Percentiles rank a stretch among this genome's conserved stretches.
Evolutionary conservation across 2,113 vertebrate species (phyloP).

Genomic region (Bucco capensis): DNA sequence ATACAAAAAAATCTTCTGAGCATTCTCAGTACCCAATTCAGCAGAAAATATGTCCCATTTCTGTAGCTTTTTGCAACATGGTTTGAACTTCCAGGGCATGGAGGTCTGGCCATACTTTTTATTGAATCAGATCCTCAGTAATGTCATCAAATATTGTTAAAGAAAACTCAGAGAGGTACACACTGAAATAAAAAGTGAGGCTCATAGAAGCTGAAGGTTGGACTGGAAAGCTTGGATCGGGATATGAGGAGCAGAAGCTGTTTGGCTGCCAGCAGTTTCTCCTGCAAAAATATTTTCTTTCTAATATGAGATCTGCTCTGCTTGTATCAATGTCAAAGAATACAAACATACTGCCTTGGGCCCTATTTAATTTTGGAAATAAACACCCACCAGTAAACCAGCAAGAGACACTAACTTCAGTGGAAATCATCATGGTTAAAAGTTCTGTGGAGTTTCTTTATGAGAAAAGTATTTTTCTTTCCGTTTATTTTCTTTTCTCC

Average conservation of each 20-base stretch:
- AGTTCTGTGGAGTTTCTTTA: background rate
- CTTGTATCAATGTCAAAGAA: conserved; percentile 28
- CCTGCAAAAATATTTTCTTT: conserved; percentile 51
- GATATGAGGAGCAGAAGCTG: conserved; percentile 12
- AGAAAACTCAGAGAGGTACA: conserved; percentile 43
- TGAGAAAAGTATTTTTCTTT: background rate
- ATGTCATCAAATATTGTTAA: conserved; percentile 70
- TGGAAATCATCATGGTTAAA: background rate
- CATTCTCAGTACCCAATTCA: conserved; percentile 60
- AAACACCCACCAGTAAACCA: background rate
- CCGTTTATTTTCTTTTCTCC: background rate
- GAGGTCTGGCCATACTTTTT: conserved; percentile 65
- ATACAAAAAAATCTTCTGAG: conserved; percentile 69
- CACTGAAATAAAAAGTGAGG: conserved; percentile 49
- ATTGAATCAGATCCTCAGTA: conserved; percentile 67
- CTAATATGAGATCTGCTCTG: background rate
- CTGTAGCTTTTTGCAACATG: conserved; percentile 58
- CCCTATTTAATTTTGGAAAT: conserved; percentile 30
- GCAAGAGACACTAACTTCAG: background rate
- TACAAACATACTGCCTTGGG: background rate
- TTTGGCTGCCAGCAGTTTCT: conserved; percentile 29
- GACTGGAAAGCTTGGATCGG: conserved; percentile 25
- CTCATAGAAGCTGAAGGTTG: background rate
- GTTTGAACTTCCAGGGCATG: conserved; percentile 66
- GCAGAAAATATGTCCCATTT: conserved; percentile 70